A percentile compares a stretch with the other conserved stretches of the same genome.
phyloP scores from a whole-genome alignment of 1,140 invertebrate species.

The Drosophila burlai region DNA sequence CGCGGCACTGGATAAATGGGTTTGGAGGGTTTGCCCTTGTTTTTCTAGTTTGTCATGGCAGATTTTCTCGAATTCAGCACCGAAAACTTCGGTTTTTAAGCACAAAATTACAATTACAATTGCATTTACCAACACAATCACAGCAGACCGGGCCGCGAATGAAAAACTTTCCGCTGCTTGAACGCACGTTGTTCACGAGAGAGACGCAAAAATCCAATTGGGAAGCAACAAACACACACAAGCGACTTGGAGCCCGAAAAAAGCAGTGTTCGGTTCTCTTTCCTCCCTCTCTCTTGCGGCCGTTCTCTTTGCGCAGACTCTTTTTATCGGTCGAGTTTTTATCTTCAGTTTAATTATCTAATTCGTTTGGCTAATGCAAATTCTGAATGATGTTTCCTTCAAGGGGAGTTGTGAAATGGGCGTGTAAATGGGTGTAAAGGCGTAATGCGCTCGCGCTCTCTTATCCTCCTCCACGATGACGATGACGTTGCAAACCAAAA shows the following conservation, averaged over 20 bases:
- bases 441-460: conserved; percentile 77
- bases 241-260: conserved; percentile 43
- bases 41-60: conserved; percentile 2
- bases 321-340: conserved; percentile 28
- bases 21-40: conserved; percentile 17
- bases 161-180: conserved; percentile 78
- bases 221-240: conserved; percentile 49
- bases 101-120: conserved; percentile 30
- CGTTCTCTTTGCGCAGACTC: conserved; percentile 53
- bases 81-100: conserved; percentile 15
- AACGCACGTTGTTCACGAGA: conserved; percentile 77
- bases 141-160: conserved; percentile 20
- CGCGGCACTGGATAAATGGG: conserved; percentile 22
- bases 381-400: conserved; percentile 34
- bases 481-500: conserved; percentile 50
- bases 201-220: conserved; percentile 78
- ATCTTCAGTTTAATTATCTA: conserved; percentile 32
- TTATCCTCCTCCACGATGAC: conserved; percentile 39
- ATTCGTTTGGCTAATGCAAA: conserved; percentile 23
- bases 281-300: conserved; percentile 7
- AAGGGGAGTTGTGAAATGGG: conserved; percentile 61
- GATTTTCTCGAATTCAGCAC: conserved; percentile 14
- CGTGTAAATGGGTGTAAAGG: conserved; percentile 55
- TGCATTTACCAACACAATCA: conserved; percentile 31
- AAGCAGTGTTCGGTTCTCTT: conserved; percentile 10